phyloP scores from a whole-genome alignment of 2,888 invertebrate species.

The Oscheius onirici region DNA sequence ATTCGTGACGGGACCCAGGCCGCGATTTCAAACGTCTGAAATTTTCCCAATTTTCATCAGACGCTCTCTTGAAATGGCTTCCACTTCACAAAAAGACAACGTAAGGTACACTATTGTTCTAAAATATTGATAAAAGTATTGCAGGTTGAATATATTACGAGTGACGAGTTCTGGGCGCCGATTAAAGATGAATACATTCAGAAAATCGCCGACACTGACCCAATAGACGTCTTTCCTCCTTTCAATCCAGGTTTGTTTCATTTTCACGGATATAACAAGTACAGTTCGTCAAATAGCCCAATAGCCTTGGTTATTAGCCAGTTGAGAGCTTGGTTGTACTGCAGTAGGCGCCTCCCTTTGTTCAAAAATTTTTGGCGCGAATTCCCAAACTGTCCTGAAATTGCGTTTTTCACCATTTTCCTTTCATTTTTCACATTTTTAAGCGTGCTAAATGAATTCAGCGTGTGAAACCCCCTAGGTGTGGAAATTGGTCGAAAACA shows the following conservation, averaged over 20 bases:
- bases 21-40: not conserved
- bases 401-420: too few relatives aligned
- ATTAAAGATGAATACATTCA: constrained; percentile 62
- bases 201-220: constrained; percentile 53
- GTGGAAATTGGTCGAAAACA: too few relatives aligned
- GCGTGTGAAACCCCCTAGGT: too few relatives aligned
- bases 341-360: too few relatives aligned
- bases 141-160: constrained; percentile 54
- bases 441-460: too few relatives aligned
- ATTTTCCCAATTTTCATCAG: not conserved
- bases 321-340: too few relatives aligned
- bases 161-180: constrained; percentile 61
- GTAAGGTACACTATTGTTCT: not conserved
- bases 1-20: not conserved
- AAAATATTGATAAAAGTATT: not conserved
- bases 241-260: constrained; percentile 64
- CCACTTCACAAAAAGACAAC: constrained; percentile 14
- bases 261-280: not conserved
- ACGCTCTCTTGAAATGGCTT: not conserved
- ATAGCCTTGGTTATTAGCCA: too few relatives aligned
- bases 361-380: too few relatives aligned
- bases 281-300: not conserved
- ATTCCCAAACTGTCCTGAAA: too few relatives aligned
- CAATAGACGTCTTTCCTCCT: constrained; percentile 60
- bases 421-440: too few relatives aligned